Conservation (phyloP, 2,797 vertebrate species). For the Knipowitschia caucasica region DNA sequence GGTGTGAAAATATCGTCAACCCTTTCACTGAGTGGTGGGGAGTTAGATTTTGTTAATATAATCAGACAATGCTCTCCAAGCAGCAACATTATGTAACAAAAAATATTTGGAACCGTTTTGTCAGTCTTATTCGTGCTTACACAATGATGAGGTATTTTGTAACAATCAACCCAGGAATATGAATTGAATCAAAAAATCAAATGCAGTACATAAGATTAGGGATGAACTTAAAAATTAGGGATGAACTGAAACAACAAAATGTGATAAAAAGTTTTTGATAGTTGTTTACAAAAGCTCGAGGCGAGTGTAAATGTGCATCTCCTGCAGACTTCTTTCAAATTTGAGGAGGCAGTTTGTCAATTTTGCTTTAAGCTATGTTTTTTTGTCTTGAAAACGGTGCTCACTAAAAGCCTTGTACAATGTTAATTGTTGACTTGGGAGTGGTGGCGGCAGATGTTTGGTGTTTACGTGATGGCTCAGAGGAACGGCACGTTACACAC, state of each 20-base stretch:
- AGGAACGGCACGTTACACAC: conserved; percentile 71
- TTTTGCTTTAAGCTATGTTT: conserved; percentile 21
- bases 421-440: conserved; percentile 76
- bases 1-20: not conserved
- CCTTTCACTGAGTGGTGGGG: not conserved
- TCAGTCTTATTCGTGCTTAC: no score
- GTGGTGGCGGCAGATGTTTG: conserved; percentile 75
- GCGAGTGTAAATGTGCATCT: conserved; percentile 12
- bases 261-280: not conserved
- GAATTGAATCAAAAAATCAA: no score
- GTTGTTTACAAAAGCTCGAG: conserved; percentile 17
- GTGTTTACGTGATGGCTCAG: conserved; percentile 74
- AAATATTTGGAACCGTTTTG: no score
- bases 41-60: not conserved
- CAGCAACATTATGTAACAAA: no score
- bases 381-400: conserved; percentile 18
- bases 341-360: conserved; percentile 17
- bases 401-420: conserved; percentile 39
- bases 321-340: conserved; percentile 15
- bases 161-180: no score
- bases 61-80: not conserved
- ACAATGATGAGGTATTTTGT: no score
- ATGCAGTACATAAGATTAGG: not conserved
- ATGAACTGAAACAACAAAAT: conserved; percentile 6
- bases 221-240: no score